Conservation (phyloP, 2,113 vertebrate species). For the Tetrax tetrax region DNA sequence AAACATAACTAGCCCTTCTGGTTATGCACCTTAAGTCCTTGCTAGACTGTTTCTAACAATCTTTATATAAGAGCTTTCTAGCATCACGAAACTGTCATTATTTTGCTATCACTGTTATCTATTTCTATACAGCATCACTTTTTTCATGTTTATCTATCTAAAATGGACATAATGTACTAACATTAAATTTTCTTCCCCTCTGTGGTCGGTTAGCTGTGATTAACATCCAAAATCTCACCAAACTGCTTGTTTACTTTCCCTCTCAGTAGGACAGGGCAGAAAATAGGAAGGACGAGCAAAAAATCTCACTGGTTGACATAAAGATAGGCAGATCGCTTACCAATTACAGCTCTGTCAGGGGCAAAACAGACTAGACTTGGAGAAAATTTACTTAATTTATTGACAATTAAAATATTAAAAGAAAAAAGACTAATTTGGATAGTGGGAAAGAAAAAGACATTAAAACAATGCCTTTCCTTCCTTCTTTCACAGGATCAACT, state of each 20-base stretch:
- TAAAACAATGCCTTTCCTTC: too few species aligned
- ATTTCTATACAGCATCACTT: neutral
- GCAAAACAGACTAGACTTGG: neutral
- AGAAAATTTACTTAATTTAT: neutral
- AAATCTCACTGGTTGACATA: neutral
- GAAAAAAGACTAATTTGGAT: too few species aligned
- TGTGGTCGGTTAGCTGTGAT: neutral
- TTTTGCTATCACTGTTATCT: neutral
- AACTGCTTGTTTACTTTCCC: neutral
- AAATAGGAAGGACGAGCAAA: neutral
- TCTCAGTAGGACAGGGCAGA: neutral
- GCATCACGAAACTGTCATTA: neutral
- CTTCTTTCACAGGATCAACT: too few species aligned
- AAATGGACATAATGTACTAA: neutral
- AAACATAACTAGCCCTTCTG: neutral
- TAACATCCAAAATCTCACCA: neutral
- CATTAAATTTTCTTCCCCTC: neutral
- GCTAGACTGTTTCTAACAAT: neutral
- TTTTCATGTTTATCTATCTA: neutral
- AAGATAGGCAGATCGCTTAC: neutral
- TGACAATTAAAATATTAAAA: too few species aligned
- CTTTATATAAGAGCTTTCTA: neutral
- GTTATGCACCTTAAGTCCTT: neutral
- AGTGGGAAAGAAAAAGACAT: too few species aligned
- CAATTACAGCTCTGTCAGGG: neutral